Evolutionary conservation across 1,140 invertebrate species (phyloP), one percentile per base, ranked within the genome.

Genomic region (Solenopsis fugax): DNA sequence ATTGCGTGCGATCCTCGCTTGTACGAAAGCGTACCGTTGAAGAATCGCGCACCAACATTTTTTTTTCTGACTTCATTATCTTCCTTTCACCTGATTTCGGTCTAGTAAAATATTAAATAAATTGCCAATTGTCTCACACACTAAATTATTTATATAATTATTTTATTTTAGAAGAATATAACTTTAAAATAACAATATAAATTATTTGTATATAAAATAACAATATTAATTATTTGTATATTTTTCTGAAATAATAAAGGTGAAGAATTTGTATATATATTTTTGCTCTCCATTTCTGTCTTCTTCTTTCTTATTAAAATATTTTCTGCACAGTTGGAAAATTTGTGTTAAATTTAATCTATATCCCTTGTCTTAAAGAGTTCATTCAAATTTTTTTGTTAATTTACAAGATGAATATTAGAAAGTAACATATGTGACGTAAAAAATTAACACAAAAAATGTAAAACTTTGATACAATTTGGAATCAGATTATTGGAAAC

Each of bases 201-300:
- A 48, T 48, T 48, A 48, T 13, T 18, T 71, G 9, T n/a, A n/a
- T n/a, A n/a, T n/a, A 69, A 12, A 69, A 69, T 69, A 65, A 41
- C 10, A 37, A 41, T 24, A 48, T 29, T 1, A 16, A 50, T 69
- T 69, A 69, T n/a, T 69, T 24, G 37, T 6, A 34, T 34, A 3
- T 52, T 71, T 2, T n/a, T 73, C 2, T 54, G 0, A 54, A 73
- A 73, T 73, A 56, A 56, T 52, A 12, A 13, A 37, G 7, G 4
- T 34, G 3, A 64, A 18, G 16, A 5, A 67, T 67, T 41, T 65
- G 2, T n/a, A 10, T 37, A 1, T 73, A 21, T 18, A 72, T 45
- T 5, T 41, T 54, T 54, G 29, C 7, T 54, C n/a, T 76, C 16
- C 13, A 41, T 41, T 12, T 76, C 5, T 29, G 7, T 18, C 4